Percentiles rank a stretch among this genome's conserved stretches.
These are phyloP conservation scores for Tethea ocularis DNA, from an alignment of 2,888 invertebrate species.

Conservation along the genomic window DNA sequence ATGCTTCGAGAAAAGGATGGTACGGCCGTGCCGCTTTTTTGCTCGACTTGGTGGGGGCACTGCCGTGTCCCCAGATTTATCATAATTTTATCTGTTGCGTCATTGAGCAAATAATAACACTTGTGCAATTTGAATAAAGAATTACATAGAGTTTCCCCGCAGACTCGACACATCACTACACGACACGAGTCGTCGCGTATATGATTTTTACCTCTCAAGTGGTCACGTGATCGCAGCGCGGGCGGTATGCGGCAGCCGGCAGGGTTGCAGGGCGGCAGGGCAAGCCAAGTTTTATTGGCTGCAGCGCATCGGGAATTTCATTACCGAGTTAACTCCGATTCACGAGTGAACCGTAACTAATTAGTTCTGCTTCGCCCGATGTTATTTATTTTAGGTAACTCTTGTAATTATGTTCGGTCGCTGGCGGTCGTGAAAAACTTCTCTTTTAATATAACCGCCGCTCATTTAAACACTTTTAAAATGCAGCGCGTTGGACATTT, in stretches of 20 bases:
- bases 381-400: conserved; percentile 53
- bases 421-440: conserved; percentile 13
- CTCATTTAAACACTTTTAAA: conserved; percentile 1
- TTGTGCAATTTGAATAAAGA: not conserved
- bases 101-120: too few species aligned
- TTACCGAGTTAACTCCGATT: conserved; percentile 53
- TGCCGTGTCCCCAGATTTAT: too few species aligned
- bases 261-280: not conserved
- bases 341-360: conserved; percentile 52
- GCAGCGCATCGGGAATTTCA: conserved; percentile 53
- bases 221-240: not conserved
- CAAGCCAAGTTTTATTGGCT: conserved; percentile 20
- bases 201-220: not conserved
- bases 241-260: not conserved
- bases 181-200: not conserved
- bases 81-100: too few species aligned
- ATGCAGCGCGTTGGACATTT: not conserved
- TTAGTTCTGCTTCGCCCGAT: conserved; percentile 45
- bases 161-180: not conserved
- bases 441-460: conserved; percentile 15
- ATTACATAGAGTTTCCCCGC: not conserved
- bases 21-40: too few species aligned
- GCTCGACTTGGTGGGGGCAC: too few species aligned
- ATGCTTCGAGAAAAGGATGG: too few species aligned
- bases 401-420: conserved; percentile 41